Evolutionary conservation across 1,140 invertebrate species (phyloP), one percentile per base, ranked within the genome.

Genomic region (Drosophila nikananu): DNA sequence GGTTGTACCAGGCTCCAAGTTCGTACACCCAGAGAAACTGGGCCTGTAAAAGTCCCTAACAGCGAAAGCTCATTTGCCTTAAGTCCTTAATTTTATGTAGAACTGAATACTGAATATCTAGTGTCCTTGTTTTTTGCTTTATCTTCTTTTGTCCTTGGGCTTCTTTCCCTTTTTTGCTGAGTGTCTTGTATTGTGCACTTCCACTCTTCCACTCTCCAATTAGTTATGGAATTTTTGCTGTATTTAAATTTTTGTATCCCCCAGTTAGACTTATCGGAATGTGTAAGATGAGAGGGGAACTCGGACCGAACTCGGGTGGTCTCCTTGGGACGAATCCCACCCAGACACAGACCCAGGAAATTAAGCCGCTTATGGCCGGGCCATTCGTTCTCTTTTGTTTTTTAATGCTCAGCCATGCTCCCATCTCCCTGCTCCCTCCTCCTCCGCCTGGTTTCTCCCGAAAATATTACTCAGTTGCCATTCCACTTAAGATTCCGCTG

Each of bases 401-500:
- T 79, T 83, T 70, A 83, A 83, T 83, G 67, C 75, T 68, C 71
- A 74, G 76, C 76, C 51, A 72, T 37, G 65, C 59, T 73, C 30
- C 37, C 60, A 10, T 2, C n/a, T 62, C 42, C 13, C 44, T 12
- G 12, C 21, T 35, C 12, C 19, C 27, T 7, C 5, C n/a, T 54
- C 46, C 19, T 41, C 21, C 30, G n/a, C 23, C 25, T 6, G 49
- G 10, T 25, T 48, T 23, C 15, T 25, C 65, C 62, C 65, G 27
- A 65, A 77, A 86, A 81, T 79, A 68, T 79, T 75, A 83, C 77
- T 74, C 73, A 64, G 84, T 81, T 83, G 77, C 84, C 84, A 79
- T 89, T 89, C 86, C 84, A 87, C 84, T 87, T 89, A 87, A 87
- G 84, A 77, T 74, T 73, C 67, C 84, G 77, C 73, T 75, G 81